phyloP scores from a whole-genome alignment of 2,888 invertebrate genomes.

The Nymphalis c-album region DNA sequence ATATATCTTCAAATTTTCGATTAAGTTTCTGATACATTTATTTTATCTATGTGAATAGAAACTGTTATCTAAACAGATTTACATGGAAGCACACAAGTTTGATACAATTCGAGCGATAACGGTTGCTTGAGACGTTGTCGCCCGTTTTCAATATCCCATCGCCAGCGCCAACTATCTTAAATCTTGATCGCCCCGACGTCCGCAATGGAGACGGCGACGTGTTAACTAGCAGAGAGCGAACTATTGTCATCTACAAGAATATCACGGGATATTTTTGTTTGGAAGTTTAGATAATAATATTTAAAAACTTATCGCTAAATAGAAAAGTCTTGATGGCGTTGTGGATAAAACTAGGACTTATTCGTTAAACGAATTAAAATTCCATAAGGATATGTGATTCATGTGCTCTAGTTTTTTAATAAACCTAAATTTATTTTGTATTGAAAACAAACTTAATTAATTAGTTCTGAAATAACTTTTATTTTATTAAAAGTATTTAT shows the following conservation, averaged over 20 bases:
- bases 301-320: too few relatives aligned
- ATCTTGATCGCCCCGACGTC: conserved; percentile 21
- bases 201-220: conserved; percentile 7
- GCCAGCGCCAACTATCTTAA: conserved; percentile 28
- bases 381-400: too few relatives aligned
- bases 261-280: neutral
- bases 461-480: too few relatives aligned
- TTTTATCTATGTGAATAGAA: neutral
- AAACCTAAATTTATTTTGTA: too few relatives aligned
- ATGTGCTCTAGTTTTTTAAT: too few relatives aligned
- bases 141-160: conserved; percentile 30
- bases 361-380: too few relatives aligned
- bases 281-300: too few relatives aligned
- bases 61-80: conserved; percentile 8
- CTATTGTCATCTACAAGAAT: neutral
- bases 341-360: too few relatives aligned
- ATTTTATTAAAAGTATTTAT: too few relatives aligned
- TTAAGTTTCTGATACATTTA: neutral
- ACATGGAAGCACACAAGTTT: conserved; percentile 14
- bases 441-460: too few relatives aligned
- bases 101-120: conserved; percentile 18
- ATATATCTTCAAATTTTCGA: neutral
- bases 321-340: too few relatives aligned
- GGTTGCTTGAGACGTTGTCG: conserved; percentile 16
- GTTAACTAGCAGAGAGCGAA: conserved; percentile 2